A percentile compares a stretch with the other conserved stretches of the same genome.
Evolutionary conservation across 2,797 vertebrate species (phyloP).

Genomic region (Rhinogobio ventralis): DNA sequence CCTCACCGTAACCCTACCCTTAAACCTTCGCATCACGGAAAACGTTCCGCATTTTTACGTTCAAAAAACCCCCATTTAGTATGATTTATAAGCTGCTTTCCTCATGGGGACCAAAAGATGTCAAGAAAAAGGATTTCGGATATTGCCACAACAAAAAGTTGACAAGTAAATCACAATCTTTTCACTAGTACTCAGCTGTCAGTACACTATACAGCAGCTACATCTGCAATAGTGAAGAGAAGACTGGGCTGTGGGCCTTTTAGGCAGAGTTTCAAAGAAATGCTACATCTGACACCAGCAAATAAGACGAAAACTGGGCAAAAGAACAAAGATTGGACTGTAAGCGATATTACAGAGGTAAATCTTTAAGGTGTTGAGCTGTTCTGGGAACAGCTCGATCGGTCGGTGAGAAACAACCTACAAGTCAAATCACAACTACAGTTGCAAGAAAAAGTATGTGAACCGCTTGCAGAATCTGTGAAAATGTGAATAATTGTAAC

Average conservation of each 20-base stretch:
- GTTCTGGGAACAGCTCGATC: not conserved
- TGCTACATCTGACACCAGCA: not conserved
- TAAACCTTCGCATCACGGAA: too few relatives aligned
- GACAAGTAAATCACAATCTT: slow-evolving; percentile 4
- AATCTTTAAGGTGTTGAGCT: slow-evolving; percentile 6
- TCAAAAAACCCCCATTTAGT: too few relatives aligned
- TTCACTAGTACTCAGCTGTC: slow-evolving; percentile 11
- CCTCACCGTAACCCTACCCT: too few relatives aligned
- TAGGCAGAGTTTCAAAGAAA: slow-evolving; percentile 8
- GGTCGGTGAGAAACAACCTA: not conserved
- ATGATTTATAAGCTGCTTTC: too few relatives aligned
- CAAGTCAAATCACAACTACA: not conserved
- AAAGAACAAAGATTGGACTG: not conserved
- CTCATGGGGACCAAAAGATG: too few relatives aligned
- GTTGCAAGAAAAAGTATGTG: too few relatives aligned
- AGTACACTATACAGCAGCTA: not conserved
- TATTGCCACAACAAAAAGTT: not conserved
- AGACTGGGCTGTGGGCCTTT: not conserved
- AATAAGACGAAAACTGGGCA: slow-evolving; percentile 6
- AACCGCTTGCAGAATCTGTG: too few relatives aligned
- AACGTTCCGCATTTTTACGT: too few relatives aligned
- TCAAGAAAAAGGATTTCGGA: too few relatives aligned
- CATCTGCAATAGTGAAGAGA: not conserved
- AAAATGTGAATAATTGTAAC: too few relatives aligned
- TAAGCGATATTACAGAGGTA: not conserved